Evolutionary conservation across 2,113 vertebrate genomes (phyloP).

Genomic region (Apistogramma diplotaenia): DNA sequence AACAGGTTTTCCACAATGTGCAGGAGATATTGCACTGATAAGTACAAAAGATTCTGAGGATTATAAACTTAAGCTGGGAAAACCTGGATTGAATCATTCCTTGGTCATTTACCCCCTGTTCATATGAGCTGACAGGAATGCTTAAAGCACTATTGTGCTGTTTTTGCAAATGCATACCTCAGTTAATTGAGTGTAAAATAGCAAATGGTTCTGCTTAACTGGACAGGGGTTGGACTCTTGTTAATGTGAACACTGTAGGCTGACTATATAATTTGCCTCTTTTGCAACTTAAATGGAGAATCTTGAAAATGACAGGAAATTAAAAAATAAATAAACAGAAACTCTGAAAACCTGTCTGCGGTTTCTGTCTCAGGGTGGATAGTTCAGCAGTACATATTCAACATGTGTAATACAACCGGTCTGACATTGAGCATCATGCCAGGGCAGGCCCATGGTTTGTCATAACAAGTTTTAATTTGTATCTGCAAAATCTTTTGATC

Average conservation of each 20-base stretch:
- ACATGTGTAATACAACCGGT: background rate
- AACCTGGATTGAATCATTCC: constrained; percentile 56
- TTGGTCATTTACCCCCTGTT: background rate
- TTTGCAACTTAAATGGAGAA: background rate
- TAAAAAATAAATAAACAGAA: background rate
- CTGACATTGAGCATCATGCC: background rate
- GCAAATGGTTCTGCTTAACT: background rate
- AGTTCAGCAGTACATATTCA: constrained; percentile 15
- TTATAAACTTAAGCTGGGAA: constrained; percentile 33
- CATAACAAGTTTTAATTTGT: background rate
- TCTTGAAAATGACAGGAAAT: background rate
- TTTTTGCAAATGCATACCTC: background rate
- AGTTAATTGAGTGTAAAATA: background rate
- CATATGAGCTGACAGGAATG: background rate
- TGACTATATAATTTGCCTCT: background rate
- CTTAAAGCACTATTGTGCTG: background rate
- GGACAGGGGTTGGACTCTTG: background rate
- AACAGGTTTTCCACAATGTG: background rate
- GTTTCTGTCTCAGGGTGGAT: background rate
- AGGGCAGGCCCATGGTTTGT: background rate
- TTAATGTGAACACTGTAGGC: background rate
- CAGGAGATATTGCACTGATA: background rate
- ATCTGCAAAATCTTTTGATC: background rate
- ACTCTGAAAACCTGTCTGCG: background rate
- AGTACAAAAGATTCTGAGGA: background rate